A percentile compares a stretch with the other conserved stretches of the same genome.
Conservation (phyloP, 2,888 invertebrate species). For the Hypolimnas misippus region DNA sequence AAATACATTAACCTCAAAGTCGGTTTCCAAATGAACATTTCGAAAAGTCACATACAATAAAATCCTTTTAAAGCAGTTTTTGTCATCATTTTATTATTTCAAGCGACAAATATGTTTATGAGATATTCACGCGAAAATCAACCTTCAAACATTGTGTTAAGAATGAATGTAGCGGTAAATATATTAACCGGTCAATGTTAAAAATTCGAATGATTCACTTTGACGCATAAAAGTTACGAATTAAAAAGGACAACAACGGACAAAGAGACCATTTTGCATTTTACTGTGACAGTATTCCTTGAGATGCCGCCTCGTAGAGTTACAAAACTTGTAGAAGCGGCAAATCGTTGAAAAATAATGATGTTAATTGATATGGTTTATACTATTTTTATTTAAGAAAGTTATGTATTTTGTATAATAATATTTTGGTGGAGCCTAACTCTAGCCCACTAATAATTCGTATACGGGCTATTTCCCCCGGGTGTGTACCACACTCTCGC, state of each 20-base stretch:
- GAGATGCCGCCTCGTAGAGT: slow-evolving; percentile 66
- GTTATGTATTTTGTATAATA: too few relatives aligned
- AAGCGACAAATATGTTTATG: slow-evolving; percentile 42
- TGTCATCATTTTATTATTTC: slow-evolving; percentile 53
- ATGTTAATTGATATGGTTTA: too few relatives aligned
- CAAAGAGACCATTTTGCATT: slow-evolving; percentile 82
- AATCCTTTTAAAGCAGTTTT: slow-evolving; percentile 58
- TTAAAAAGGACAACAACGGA: slow-evolving; percentile 81
- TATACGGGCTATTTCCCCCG: too few relatives aligned
- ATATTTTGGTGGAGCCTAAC: too few relatives aligned
- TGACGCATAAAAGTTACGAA: slow-evolving; percentile 81
- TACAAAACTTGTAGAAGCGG: slow-evolving; percentile 52
- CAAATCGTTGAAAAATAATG: too few relatives aligned
- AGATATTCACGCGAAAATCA: not conserved
- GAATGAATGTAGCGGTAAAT: not conserved
- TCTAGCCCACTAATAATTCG: too few relatives aligned
- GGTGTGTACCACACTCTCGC: too few relatives aligned
- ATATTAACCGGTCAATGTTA: slow-evolving; percentile 7
- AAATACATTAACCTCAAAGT: slow-evolving; percentile 10
- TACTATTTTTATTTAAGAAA: too few relatives aligned
- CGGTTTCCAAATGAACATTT: slow-evolving; percentile 6
- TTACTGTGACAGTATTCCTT: slow-evolving; percentile 78
- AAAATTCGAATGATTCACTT: slow-evolving; percentile 69
- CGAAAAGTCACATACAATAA: slow-evolving; percentile 28
- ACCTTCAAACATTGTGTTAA: not conserved